Evolutionary conservation across 2,113 vertebrate species (phyloP).

Genomic region (Amia ocellicauda): DNA sequence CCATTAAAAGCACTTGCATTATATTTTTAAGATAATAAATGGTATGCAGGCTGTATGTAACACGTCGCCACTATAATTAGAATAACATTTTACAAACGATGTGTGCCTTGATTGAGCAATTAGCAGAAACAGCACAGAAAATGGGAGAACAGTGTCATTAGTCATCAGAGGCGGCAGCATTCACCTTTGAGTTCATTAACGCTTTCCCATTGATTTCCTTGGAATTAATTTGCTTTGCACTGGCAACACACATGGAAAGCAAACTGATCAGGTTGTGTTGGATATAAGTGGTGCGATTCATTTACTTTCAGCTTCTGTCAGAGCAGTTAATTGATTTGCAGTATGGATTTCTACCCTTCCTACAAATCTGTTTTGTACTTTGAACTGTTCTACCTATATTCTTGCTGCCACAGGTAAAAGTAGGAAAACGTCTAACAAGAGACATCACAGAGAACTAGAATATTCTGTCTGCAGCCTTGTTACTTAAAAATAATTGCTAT

Average conservation of each 20-base stretch:
- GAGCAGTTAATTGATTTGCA: not conserved
- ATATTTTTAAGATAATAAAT: not conserved
- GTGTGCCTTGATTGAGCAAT: not conserved
- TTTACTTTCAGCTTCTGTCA: not conserved
- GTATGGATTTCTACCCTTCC: too few species aligned
- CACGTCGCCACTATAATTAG: not conserved
- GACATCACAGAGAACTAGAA: too few species aligned
- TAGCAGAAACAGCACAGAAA: not conserved
- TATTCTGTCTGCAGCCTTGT: too few species aligned
- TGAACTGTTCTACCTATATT: too few species aligned
- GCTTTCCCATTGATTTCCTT: not conserved
- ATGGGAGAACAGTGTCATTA: not conserved
- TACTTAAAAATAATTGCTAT: too few species aligned
- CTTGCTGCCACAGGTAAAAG: too few species aligned
- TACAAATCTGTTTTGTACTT: too few species aligned
- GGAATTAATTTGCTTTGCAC: not conserved
- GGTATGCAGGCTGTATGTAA: not conserved
- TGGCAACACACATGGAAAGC: not conserved
- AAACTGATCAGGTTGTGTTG: not conserved
- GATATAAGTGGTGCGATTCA: not conserved
- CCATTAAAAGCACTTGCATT: too few species aligned
- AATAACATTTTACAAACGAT: not conserved
- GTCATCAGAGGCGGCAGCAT: not conserved
- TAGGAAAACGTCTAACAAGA: too few species aligned
- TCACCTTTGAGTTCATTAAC: conserved; percentile 1